Base-by-base conservation (phyloP, 92 coral and sea anemone species). In the Desmophyllum pertusum region DNA sequence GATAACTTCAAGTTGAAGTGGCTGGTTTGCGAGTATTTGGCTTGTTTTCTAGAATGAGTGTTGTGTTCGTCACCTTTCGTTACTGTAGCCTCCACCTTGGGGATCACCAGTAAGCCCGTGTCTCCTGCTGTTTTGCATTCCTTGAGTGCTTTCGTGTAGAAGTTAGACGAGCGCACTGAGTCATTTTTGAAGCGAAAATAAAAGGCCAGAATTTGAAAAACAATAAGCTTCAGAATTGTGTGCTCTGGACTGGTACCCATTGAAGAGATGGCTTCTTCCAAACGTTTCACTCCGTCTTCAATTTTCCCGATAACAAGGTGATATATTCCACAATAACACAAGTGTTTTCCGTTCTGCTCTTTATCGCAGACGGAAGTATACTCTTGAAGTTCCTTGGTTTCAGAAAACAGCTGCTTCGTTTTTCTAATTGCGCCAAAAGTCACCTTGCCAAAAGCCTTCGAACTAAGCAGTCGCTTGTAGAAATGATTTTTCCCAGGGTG, bases 281-380 rank as follows among this genome's bases (percentile, higher is more conserved):
- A 33, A 37, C 29, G 36, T 7, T 46, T 19, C 38, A 78, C 41
- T 35, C 90, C 90, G 13, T 9, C 23, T 13, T 61, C 33, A 21
- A 29, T 6, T 45, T 62, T 63, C 4, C 57, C 81, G 14, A 31
- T 3, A 36, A 14, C 29, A 13, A 79, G 30, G 0, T 31, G n/a
- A 7, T 7, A 19, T 5, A 86, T 72, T 1, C 90, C 90, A 6
- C 29, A 29, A 41, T 80, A 86, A 52, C 75, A 72, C 53, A 31
- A 7, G 25, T 3, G 21, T 62, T 80, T 79, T 46, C 75, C 90
- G 71, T 66, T 25, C 19, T 43, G 27, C 41, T 18, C 7, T 50
- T 5, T 23, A 2, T 71, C 53, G 5, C 39, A 17, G 2, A n/a
- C 21, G 0, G 19, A 9, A 0, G 35, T 15, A 3, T 70, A 27